phyloP scores from a whole-genome alignment of 2,113 vertebrate species.

The Melanerpes formicivorus region DNA sequence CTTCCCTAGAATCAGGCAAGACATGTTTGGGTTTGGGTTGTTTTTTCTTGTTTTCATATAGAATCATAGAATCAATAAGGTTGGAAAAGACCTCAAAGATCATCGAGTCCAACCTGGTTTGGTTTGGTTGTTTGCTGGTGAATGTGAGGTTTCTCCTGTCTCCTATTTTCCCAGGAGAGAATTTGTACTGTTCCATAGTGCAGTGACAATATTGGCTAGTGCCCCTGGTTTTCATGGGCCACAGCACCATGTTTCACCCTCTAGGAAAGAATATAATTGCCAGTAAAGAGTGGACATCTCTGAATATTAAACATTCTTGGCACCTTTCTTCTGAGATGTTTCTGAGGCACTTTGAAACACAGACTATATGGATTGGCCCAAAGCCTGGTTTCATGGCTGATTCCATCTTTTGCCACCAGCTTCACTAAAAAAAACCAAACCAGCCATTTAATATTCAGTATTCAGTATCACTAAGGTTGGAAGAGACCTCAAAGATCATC shows the following conservation, averaged over 20 bases:
- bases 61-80: too few relatives aligned
- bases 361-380: neutral
- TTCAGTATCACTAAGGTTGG: too few relatives aligned
- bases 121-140: neutral
- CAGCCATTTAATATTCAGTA: neutral
- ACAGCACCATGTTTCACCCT: too few relatives aligned
- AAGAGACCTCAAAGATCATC: too few relatives aligned
- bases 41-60: too few relatives aligned
- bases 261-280: too few relatives aligned
- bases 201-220: neutral
- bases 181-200: neutral
- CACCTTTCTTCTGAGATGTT: conserved; percentile 30
- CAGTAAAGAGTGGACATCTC: neutral
- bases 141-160: too few relatives aligned
- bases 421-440: conserved; percentile 33
- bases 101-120: too few relatives aligned
- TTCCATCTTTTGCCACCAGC: conserved; percentile 37
- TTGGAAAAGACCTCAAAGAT: too few relatives aligned
- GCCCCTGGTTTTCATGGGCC: neutral
- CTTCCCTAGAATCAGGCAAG: too few relatives aligned
- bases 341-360: conserved; percentile 16
- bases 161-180: neutral
- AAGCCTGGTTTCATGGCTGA: conserved; percentile 29
- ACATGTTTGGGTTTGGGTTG: too few relatives aligned
- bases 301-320: neutral